A percentile compares a stretch with the other conserved stretches of the same genome.
Conservation (phyloP, 2,888 invertebrate genomes). For the Gasteruption jaculator region DNA sequence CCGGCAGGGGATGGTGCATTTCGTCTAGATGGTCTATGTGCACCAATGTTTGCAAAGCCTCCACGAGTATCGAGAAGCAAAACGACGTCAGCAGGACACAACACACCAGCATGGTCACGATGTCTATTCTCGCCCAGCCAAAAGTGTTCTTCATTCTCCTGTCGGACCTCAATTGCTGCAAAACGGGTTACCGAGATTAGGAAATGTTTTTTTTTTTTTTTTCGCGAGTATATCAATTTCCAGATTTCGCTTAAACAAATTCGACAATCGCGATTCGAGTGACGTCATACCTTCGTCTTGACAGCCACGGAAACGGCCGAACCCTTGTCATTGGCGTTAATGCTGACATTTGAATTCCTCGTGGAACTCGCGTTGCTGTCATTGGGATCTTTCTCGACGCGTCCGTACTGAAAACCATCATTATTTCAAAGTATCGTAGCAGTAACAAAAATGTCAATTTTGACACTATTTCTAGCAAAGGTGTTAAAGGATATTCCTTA, state of each 20-base stretch:
- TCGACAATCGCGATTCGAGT: neutral
- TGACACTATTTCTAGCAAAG: too few species aligned
- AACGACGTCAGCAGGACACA: conserved; percentile 80
- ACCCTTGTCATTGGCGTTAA: conserved; percentile 31
- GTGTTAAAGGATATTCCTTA: too few species aligned
- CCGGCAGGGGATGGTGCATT: conserved; percentile 70
- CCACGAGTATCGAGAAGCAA: conserved; percentile 75
- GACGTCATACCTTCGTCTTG: conserved; percentile 32
- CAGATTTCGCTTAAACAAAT: too few species aligned
- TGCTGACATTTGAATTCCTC: conserved; percentile 30
- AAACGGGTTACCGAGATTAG: conserved; percentile 11
- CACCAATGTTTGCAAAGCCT: conserved; percentile 75
- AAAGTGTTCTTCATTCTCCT: conserved; percentile 77
- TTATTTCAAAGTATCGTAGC: too few species aligned
- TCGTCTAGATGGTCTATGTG: conserved; percentile 70
- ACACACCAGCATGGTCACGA: conserved; percentile 77
- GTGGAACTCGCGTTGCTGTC: conserved; percentile 28
- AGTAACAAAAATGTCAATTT: too few species aligned
- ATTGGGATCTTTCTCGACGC: conserved; percentile 25
- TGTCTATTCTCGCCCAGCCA: conserved; percentile 88
- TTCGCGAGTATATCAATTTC: too few species aligned
- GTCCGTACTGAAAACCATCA: conserved; percentile 39
- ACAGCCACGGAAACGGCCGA: conserved; percentile 28
- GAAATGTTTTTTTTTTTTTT: too few species aligned
- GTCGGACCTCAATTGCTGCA: conserved; percentile 57